Conservation (phyloP, 2,888 invertebrate genomes). For the Hirtodrosophila confusa region DNA sequence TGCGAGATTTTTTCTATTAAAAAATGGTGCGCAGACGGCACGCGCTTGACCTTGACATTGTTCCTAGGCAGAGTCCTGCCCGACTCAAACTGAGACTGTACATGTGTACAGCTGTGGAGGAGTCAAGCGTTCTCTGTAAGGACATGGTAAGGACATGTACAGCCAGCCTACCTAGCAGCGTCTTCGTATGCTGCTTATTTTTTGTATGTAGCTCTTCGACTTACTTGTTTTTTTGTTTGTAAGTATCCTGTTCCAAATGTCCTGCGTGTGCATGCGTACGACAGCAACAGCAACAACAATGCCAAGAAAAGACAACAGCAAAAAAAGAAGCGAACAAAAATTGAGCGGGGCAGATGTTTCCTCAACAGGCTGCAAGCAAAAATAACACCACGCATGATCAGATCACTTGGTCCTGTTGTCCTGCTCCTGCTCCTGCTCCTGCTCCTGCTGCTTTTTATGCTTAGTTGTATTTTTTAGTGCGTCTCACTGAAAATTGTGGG, state of each 20-base stretch:
- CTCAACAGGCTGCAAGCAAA: conserved; percentile 73
- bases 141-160: conserved; percentile 9
- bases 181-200: conserved; percentile 39
- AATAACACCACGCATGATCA: conserved; percentile 77
- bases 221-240: conserved; percentile 53
- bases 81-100: conserved; percentile 25
- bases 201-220: conserved; percentile 47
- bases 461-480: conserved; percentile 53
- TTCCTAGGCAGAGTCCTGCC: conserved; percentile 48
- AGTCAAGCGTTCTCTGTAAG: conserved; percentile 39
- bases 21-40: conserved; percentile 60
- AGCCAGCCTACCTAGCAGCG: conserved; percentile 37
- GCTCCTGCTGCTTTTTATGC: conserved; percentile 44
- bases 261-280: conserved; percentile 68
- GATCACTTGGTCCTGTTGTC: conserved; percentile 54
- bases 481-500: conserved; percentile 36
- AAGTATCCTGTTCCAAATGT: conserved; percentile 69
- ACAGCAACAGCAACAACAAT: conserved; percentile 50
- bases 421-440: neutral
- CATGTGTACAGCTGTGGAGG: conserved; percentile 35
- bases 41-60: conserved; percentile 75
- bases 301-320: conserved; percentile 49
- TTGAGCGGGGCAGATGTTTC: conserved; percentile 79
- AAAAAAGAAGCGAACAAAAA: conserved; percentile 46
- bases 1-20: conserved; percentile 74